Evolutionary conservation across 2,888 invertebrate genomes (phyloP).

Genomic region (Caenorhabditis plicata): DNA sequence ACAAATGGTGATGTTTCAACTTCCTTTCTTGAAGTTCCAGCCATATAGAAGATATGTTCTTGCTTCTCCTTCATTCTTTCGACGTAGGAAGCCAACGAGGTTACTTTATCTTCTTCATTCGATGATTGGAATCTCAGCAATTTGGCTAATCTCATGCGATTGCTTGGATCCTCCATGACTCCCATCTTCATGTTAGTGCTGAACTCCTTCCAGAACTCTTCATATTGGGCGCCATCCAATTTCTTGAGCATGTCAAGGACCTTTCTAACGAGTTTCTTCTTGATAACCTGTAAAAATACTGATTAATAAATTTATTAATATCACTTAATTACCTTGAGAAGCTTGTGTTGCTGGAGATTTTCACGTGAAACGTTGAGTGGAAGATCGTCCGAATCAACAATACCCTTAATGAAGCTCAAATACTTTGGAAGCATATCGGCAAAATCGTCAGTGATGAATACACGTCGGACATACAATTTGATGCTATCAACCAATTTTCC

Average conservation of each 20-base stretch:
- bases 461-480: constrained; percentile 87
- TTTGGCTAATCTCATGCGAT: constrained; percentile 91
- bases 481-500: constrained; percentile 60
- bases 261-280: constrained; percentile 96
- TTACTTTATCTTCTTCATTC: constrained; percentile 72
- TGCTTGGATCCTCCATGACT: constrained; percentile 94
- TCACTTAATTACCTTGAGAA: constrained; percentile 94
- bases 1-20: constrained; percentile 87
- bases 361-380: constrained; percentile 97
- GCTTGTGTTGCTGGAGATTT: constrained; percentile 95
- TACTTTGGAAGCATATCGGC: constrained; percentile 99
- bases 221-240: constrained; percentile 83
- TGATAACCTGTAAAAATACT: too few relatives aligned
- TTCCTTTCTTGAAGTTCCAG: constrained; percentile 78
- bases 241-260: constrained; percentile 81
- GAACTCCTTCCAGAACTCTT: constrained; percentile 97
- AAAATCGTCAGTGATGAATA: constrained; percentile 99
- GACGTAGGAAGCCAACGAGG: constrained; percentile 84
- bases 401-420: constrained; percentile 88
- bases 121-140: constrained; percentile 75
- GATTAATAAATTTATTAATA: too few relatives aligned
- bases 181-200: constrained; percentile 96
- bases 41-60: constrained; percentile 92
- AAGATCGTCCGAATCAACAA: constrained; percentile 97
- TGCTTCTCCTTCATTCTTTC: constrained; percentile 92